These are phyloP conservation scores for Panulirus ornatus DNA, from an alignment of 1,140 invertebrate genomes.

Conservation along the genomic window DNA sequence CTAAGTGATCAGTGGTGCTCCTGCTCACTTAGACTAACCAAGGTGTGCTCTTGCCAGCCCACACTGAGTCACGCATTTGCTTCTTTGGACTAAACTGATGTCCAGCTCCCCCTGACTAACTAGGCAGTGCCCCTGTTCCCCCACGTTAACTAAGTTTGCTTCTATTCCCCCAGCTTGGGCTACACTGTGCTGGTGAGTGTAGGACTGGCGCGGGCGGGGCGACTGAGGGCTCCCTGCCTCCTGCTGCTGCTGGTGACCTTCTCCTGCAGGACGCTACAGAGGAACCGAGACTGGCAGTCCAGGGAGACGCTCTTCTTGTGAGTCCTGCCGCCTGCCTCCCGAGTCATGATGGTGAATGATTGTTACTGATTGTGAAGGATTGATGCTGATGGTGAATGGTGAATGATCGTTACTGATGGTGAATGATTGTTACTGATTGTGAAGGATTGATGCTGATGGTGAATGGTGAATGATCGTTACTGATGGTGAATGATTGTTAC, in stretches of 20 bases:
- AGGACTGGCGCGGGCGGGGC: conserved; percentile 80
- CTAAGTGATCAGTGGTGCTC: no score
- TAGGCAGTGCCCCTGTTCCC: neutral
- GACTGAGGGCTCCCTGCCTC: conserved; percentile 82
- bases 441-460: no score
- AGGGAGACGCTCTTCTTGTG: conserved; percentile 87
- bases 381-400: neutral
- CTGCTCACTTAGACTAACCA: no score
- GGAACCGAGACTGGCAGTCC: conserved; percentile 89
- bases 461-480: neutral
- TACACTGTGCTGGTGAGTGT: conserved; percentile 83
- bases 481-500: neutral
- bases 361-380: no score
- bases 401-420: neutral
- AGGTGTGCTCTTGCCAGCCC: no score
- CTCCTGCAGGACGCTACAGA: conserved; percentile 83
- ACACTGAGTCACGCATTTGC: no score
- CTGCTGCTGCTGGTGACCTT: conserved; percentile 82
- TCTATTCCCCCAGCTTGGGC: conserved; percentile 81
- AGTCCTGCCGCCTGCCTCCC: conserved; percentile 64
- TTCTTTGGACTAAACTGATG: no score
- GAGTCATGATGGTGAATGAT: no score
- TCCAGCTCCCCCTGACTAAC: no score
- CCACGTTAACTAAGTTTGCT: neutral
- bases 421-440: no score